These are phyloP conservation scores for Gandaritis pyraliata DNA, from an alignment of 2,888 invertebrate genomes.

Conservation along the genomic window DNA sequence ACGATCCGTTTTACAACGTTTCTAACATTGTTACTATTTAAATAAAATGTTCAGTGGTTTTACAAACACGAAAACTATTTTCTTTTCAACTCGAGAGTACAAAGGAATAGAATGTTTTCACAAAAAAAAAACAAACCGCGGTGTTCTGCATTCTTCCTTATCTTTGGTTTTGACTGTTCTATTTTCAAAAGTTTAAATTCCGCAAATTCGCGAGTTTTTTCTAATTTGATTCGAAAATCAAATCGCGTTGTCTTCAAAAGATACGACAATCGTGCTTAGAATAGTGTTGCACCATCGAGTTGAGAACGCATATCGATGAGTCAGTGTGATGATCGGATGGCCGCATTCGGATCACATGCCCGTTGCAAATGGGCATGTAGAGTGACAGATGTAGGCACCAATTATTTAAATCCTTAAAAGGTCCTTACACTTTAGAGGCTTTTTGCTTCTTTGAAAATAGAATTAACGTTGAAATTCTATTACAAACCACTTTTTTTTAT, in stretches of 20 bases:
- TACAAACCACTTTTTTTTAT: too few species aligned
- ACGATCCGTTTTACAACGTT: constrained; percentile 17
- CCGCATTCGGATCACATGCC: constrained; percentile 38
- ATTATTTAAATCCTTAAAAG: constrained; percentile 27
- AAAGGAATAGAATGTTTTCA: not conserved
- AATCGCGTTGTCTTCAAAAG: constrained; percentile 30
- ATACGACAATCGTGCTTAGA: constrained; percentile 44
- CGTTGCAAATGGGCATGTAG: constrained; percentile 32
- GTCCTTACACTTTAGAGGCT: constrained; percentile 15
- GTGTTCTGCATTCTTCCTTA: constrained; percentile 5
- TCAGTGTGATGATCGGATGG: constrained; percentile 27
- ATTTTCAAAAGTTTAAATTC: not conserved
- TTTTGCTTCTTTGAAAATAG: not conserved
- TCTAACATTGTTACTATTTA: constrained; percentile 10
- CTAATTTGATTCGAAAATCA: constrained; percentile 21
- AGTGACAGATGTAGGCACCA: constrained; percentile 29
- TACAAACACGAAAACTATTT: constrained; percentile 7
- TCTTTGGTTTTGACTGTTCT: not conserved
- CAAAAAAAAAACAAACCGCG: not conserved
- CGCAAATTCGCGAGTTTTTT: not conserved
- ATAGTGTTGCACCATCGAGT: constrained; percentile 44
- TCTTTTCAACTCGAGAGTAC: not conserved
- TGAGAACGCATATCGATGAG: constrained; percentile 38
- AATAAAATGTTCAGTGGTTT: constrained; percentile 9
- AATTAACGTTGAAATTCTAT: not conserved